A percentile compares a stretch with the other conserved stretches of the same genome.
Evolutionary conservation across 2,888 invertebrate genomes (phyloP).

Genomic region (Punctoribates punctum): DNA sequence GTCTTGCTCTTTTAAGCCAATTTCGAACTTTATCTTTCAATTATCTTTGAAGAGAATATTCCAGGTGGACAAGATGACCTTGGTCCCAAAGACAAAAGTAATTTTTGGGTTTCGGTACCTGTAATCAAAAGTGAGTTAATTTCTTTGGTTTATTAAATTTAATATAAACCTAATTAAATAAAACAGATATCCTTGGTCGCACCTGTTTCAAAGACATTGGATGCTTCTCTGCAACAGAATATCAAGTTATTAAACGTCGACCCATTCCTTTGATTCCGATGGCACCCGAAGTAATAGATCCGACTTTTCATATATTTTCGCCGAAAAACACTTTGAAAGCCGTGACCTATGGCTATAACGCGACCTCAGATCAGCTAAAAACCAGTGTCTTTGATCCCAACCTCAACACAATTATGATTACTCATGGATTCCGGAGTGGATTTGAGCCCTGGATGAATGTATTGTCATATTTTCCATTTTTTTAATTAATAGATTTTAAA

Average conservation of each 20-base stretch:
- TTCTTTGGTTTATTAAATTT: too few relatives aligned
- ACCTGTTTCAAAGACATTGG: not conserved
- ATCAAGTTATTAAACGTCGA: not conserved
- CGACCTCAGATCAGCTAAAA: not conserved
- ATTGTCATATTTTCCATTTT: not conserved
- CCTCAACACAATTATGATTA: not conserved
- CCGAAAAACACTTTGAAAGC: not conserved
- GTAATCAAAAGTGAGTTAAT: too few relatives aligned
- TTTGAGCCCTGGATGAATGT: not conserved
- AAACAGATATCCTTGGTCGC: not conserved
- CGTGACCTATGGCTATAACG: not conserved
- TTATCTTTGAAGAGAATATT: too few relatives aligned
- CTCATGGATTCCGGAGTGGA: not conserved
- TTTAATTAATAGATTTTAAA: not conserved
- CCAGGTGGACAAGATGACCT: too few relatives aligned
- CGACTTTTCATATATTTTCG: not conserved
- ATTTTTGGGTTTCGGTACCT: too few relatives aligned
- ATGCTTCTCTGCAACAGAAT: not conserved
- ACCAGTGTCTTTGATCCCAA: not conserved
- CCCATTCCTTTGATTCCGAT: not conserved
- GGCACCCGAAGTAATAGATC: not conserved
- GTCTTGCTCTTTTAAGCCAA: too few relatives aligned
- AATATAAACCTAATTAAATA: too few relatives aligned
- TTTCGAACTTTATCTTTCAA: too few relatives aligned
- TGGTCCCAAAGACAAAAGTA: too few relatives aligned